These are phyloP conservation scores for Sclerodermus sp. DNA, from an alignment of 2,888 invertebrate species.

Conservation along the genomic window DNA sequence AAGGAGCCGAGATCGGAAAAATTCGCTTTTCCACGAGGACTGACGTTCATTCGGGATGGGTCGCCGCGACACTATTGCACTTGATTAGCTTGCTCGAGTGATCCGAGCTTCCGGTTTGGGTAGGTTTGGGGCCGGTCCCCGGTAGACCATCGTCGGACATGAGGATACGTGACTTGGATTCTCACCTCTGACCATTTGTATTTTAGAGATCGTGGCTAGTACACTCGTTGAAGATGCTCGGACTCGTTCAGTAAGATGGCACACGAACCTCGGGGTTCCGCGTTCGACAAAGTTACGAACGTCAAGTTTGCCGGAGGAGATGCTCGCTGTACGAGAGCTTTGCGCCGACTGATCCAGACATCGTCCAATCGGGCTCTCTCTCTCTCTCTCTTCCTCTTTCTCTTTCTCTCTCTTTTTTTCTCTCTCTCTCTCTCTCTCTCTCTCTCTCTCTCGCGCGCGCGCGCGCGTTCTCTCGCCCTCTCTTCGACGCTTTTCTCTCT, in stretches of 20 bases:
- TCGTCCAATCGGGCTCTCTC: slow-evolving; percentile 11
- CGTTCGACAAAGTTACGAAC: not conserved
- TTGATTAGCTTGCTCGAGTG: too few relatives aligned
- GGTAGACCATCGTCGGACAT: too few relatives aligned
- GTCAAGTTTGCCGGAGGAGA: slow-evolving; percentile 6
- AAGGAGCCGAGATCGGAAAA: too few relatives aligned
- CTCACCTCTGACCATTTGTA: slow-evolving; percentile 38
- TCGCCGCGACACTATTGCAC: too few relatives aligned
- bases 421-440: not conserved
- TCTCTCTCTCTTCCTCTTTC: not conserved
- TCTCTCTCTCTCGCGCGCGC: not conserved
- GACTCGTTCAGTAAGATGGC: too few relatives aligned
- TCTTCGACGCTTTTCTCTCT: not conserved
- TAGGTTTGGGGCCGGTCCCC: too few relatives aligned
- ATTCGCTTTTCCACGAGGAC: too few relatives aligned
- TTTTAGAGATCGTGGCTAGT: not conserved
- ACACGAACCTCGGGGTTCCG: too few relatives aligned
- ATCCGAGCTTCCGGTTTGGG: too few relatives aligned
- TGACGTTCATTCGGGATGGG: too few relatives aligned
- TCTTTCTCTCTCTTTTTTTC: not conserved
- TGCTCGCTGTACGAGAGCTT: slow-evolving; percentile 33
- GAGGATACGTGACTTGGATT: not conserved
- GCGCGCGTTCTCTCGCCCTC: not conserved
- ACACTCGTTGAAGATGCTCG: not conserved
- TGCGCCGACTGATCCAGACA: slow-evolving; percentile 42